Percentiles rank a stretch among this genome's conserved stretches.
phyloP scores from a whole-genome alignment of 2,113 vertebrate genomes.

The Himantopus leucocephalus region DNA sequence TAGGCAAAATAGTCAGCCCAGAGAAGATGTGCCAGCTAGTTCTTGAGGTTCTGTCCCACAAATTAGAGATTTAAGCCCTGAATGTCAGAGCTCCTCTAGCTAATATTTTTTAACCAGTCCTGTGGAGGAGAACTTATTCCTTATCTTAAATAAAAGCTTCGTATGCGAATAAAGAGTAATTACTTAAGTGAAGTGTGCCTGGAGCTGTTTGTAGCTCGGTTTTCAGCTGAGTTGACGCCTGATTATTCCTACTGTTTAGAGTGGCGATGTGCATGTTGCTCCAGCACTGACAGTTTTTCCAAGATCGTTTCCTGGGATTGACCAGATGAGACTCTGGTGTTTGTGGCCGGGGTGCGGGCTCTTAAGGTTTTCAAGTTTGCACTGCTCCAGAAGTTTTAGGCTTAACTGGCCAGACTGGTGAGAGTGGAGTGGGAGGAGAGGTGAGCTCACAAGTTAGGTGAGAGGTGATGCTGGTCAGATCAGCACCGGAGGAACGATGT shows the following conservation, averaged over 20 bases:
- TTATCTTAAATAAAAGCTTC: not conserved
- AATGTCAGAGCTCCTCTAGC: not conserved
- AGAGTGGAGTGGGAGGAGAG: not conserved
- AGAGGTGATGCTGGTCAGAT: not conserved
- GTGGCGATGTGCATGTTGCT: fast-evolving
- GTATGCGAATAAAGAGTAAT: not conserved
- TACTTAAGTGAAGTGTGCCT: not conserved
- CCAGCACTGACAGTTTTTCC: not conserved
- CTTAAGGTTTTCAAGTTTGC: not conserved
- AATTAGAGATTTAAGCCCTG: not conserved
- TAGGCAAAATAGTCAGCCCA: not conserved
- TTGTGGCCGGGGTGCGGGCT: not conserved
- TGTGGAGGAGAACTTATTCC: not conserved
- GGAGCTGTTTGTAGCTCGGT: not conserved
- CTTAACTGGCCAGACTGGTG: not conserved
- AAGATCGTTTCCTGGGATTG: not conserved
- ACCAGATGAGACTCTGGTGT: not conserved
- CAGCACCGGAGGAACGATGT: fast-evolving
- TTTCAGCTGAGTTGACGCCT: not conserved
- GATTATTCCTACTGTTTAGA: not conserved
- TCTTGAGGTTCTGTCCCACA: not conserved
- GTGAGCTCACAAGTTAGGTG: not conserved
- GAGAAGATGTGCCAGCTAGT: not conserved
- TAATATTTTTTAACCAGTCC: not conserved
- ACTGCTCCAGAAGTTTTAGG: not conserved